Percentiles rank a stretch among this genome's conserved stretches.
Conservation (phyloP, 2,888 invertebrate genomes). For the Branchipolynoe longqiensis region DNA sequence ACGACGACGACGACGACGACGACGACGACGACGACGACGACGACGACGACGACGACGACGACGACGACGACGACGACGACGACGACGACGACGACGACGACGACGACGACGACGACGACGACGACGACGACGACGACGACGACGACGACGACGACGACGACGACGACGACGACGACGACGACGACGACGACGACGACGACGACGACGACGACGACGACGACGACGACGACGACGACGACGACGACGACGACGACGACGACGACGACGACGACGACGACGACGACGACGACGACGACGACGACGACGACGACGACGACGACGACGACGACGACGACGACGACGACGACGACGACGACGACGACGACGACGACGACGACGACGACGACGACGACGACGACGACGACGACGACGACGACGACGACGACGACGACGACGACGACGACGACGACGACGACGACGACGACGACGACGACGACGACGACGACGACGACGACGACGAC, state of each 20-base stretch:
- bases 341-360: background rate
- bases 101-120: background rate
- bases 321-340: background rate
- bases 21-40: conserved; percentile 28
- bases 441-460: background rate
- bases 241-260: background rate
- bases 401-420: background rate
- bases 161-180: background rate
- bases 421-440: background rate
- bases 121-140: background rate
- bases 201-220: background rate
- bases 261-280: background rate
- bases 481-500: background rate
- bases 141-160: background rate
- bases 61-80: no score
- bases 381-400: background rate
- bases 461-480: background rate
- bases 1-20: conserved; percentile 36
- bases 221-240: background rate
- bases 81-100: background rate
- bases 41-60: conserved; percentile 13
- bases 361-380: background rate
- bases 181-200: background rate
- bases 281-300: background rate
- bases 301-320: background rate